Evolutionary conservation across 2,113 vertebrate species (phyloP).

Genomic region (Hemichromis elongatus): DNA sequence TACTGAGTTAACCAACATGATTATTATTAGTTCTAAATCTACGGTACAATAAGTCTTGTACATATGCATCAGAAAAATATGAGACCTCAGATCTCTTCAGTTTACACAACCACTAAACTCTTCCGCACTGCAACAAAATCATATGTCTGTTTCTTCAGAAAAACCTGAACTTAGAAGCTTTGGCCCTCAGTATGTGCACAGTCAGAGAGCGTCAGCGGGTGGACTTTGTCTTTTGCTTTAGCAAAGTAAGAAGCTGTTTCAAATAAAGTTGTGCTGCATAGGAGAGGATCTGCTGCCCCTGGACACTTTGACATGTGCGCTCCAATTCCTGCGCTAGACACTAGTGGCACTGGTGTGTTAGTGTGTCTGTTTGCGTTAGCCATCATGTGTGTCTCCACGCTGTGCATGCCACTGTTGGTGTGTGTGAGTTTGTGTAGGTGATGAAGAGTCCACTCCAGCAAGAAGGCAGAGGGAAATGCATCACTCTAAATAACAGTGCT

Average conservation of each 20-base stretch:
- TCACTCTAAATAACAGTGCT: slow-evolving; percentile 65
- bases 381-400: not conserved
- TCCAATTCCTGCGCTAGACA: slow-evolving; percentile 46
- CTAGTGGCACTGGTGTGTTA: slow-evolving; percentile 10
- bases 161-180: not conserved
- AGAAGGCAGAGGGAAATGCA: slow-evolving; percentile 49
- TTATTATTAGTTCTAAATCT: not conserved
- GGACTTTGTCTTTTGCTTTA: not conserved
- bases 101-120: not conserved
- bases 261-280: slow-evolving; percentile 22
- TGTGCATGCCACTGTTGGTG: not conserved
- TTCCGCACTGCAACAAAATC: not conserved
- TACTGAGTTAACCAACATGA: not conserved
- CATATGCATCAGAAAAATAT: not conserved
- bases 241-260: not conserved
- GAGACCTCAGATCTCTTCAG: not conserved
- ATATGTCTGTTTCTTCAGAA: not conserved
- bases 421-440: slow-evolving; percentile 23
- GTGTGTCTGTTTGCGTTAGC: slow-evolving; percentile 6
- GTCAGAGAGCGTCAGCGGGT: not conserved
- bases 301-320: slow-evolving; percentile 32
- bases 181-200: not conserved
- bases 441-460: slow-evolving; percentile 47
- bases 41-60: not conserved
- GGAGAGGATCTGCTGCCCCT: slow-evolving; percentile 15